Percentiles rank a stretch among this genome's conserved stretches.
phyloP scores from a whole-genome alignment of 2,113 vertebrate species.

The Sclerurus mexicanus region DNA sequence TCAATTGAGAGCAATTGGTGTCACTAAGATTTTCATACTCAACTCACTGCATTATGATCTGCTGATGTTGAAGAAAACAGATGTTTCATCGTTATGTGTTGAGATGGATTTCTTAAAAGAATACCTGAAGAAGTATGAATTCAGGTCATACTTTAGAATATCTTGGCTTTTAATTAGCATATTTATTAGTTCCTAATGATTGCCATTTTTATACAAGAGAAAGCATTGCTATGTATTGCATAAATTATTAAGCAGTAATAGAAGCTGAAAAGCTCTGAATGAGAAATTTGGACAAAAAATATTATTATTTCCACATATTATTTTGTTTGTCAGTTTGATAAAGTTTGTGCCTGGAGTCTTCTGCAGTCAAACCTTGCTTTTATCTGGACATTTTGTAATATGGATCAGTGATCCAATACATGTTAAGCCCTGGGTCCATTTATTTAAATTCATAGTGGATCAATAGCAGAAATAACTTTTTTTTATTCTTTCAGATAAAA shows the following conservation, averaged over 20 bases:
- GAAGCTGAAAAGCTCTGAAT: background rate
- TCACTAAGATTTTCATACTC: background rate
- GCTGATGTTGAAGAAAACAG: background rate
- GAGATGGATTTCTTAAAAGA: background rate
- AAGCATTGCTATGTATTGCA: background rate
- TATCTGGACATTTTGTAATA: background rate
- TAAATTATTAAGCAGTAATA: background rate
- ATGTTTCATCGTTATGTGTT: background rate
- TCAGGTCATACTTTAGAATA: background rate
- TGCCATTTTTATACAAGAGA: background rate
- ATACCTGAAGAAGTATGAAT: background rate
- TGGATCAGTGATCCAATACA: background rate
- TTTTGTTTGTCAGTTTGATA: background rate
- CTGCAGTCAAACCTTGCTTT: background rate
- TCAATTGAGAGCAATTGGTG: background rate
- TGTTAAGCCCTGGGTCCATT: accelerated
- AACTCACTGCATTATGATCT: background rate
- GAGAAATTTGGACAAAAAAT: background rate
- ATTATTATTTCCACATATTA: background rate
- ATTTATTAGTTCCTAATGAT: background rate
- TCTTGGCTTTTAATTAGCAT: background rate
- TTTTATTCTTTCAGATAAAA: background rate
- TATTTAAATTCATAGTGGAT: background rate
- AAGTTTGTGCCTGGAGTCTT: background rate
- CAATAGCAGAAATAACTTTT: background rate